Evolutionary conservation across 2,888 invertebrate species (phyloP).

Genomic region (Euzophera pinguis): DNA sequence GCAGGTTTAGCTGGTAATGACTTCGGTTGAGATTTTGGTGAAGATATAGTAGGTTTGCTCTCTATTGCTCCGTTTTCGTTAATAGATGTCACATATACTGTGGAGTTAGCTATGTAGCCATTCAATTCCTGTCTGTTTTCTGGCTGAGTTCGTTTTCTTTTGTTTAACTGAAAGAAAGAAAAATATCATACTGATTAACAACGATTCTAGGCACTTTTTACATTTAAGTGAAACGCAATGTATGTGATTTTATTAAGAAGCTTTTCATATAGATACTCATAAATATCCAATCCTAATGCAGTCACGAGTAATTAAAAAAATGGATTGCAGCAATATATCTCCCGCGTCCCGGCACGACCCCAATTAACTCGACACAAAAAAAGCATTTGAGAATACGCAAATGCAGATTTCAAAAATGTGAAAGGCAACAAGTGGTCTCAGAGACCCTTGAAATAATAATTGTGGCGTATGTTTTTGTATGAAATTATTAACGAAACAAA

Average conservation of each 20-base stretch:
- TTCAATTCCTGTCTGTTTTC: slow-evolving; percentile 82
- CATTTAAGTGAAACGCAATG: not conserved
- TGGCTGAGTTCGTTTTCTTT: slow-evolving; percentile 76
- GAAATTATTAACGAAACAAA: slow-evolving; percentile 11
- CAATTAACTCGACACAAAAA: slow-evolving; percentile 27
- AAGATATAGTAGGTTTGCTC: slow-evolving; percentile 68
- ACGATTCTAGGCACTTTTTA: not conserved
- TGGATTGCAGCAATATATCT: slow-evolving; percentile 27
- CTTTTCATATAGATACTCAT: not conserved
- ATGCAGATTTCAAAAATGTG: slow-evolving; percentile 23
- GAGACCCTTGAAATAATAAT: slow-evolving; percentile 25
- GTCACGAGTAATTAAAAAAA: slow-evolving; percentile 27
- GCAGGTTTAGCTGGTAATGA: slow-evolving; percentile 69
- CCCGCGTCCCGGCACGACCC: slow-evolving; percentile 19
- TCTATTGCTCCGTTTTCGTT: slow-evolving; percentile 75
- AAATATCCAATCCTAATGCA: not conserved
- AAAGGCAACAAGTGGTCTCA: slow-evolving; percentile 32
- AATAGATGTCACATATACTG: slow-evolving; percentile 91
- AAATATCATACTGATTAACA: slow-evolving; percentile 41
- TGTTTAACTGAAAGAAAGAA: slow-evolving; percentile 75
- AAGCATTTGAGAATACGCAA: slow-evolving; percentile 25
- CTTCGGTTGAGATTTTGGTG: slow-evolving; percentile 68
- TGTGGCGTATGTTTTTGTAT: slow-evolving; percentile 14
- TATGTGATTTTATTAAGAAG: not conserved
- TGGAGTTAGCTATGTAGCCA: slow-evolving; percentile 90